Percentiles rank a stretch among this genome's conserved stretches.
phyloP scores from a whole-genome alignment of 2,113 vertebrate species.

The Prionailurus bengalensis region DNA sequence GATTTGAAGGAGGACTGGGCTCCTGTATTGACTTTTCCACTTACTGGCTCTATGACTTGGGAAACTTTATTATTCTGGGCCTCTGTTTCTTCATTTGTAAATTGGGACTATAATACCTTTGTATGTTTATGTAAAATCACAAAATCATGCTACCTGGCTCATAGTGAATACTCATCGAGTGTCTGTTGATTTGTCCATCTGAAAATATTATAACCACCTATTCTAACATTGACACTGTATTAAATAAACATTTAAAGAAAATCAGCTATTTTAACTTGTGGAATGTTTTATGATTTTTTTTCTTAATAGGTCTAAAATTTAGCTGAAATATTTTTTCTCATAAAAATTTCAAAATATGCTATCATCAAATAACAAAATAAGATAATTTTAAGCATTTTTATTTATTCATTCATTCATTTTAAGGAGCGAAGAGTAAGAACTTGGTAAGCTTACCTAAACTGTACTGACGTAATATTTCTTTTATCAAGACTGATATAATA shows the following conservation, averaged over 20 bases:
- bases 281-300: conserved; percentile 29
- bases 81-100: conserved; percentile 18
- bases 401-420: neutral
- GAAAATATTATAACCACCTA: neutral
- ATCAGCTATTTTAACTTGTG: neutral
- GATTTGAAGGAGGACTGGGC: neutral
- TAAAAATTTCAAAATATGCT: conserved; percentile 21
- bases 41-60: neutral
- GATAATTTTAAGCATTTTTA: conserved; percentile 5
- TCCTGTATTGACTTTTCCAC: neutral
- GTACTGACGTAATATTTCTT: neutral
- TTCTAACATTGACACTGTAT: neutral
- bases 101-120: neutral
- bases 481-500: neutral
- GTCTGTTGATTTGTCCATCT: neutral
- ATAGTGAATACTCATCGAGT: neutral
- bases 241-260: conserved; percentile 39
- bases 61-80: neutral
- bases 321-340: conserved; percentile 33
- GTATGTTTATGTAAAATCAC: neutral
- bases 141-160: neutral
- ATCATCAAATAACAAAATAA: neutral
- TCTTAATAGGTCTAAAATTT: conserved; percentile 24
- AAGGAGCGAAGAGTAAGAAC: neutral
- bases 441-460: conserved; percentile 1